A percentile compares a stretch with the other conserved stretches of the same genome.
Conservation (phyloP, 2,888 invertebrate genomes). For the Drosophila anceps region DNA sequence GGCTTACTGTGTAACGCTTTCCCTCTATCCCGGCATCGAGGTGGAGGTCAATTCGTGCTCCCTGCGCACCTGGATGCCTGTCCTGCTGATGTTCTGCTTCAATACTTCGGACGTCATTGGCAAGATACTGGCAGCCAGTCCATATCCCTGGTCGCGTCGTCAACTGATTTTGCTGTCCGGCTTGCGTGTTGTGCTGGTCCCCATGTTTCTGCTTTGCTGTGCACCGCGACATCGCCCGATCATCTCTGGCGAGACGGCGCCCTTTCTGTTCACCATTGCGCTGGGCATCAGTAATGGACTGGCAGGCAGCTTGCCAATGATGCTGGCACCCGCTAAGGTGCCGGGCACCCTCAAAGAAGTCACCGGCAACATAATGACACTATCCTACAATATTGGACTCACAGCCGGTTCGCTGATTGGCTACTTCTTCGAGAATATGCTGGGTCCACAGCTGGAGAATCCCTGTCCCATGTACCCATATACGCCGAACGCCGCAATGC, state of each 20-base stretch:
- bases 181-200: constrained; percentile 91
- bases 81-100: constrained; percentile 94
- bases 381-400: constrained; percentile 95
- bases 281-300: constrained; percentile 95
- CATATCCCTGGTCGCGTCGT: constrained; percentile 93
- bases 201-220: constrained; percentile 92
- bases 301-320: constrained; percentile 96
- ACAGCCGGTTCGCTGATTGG: constrained; percentile 94
- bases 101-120: constrained; percentile 95
- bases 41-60: constrained; percentile 94
- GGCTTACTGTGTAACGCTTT: constrained; percentile 95
- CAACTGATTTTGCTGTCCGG: constrained; percentile 92
- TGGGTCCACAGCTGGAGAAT: constrained; percentile 86
- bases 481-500: constrained; percentile 70
- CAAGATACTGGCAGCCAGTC: constrained; percentile 90
- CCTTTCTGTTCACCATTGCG: constrained; percentile 89
- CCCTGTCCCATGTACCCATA: constrained; percentile 86
- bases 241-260: constrained; percentile 89
- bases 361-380: constrained; percentile 97
- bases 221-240: constrained; percentile 91
- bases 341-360: constrained; percentile 94
- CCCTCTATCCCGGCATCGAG: constrained; percentile 95
- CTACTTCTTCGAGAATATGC: constrained; percentile 90
- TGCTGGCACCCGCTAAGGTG: constrained; percentile 94
- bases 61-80: constrained; percentile 95